phyloP scores from a whole-genome alignment of 2,797 vertebrate species.

The Oryzias sinensis region DNA sequence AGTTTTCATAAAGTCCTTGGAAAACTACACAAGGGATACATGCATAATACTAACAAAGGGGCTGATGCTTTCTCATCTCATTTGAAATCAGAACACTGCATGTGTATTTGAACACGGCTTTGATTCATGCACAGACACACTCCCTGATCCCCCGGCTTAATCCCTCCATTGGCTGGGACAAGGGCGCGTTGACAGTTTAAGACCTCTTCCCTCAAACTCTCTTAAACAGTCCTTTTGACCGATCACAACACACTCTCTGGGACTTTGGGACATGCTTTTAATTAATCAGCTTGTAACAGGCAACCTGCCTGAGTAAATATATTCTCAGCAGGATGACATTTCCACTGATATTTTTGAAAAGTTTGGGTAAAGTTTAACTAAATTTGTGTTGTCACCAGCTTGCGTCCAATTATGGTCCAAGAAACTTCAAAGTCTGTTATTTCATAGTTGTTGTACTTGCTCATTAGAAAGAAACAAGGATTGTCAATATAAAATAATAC shows the following conservation, averaged over 20 bases:
- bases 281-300: slow-evolving; percentile 68
- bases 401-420: too few species aligned
- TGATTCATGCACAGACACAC: slow-evolving; percentile 85
- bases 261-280: slow-evolving; percentile 65
- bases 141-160: slow-evolving; percentile 78
- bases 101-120: slow-evolving; percentile 78
- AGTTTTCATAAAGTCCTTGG: slow-evolving; percentile 50
- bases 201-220: slow-evolving; percentile 72
- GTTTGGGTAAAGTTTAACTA: slow-evolving; percentile 16
- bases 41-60: slow-evolving; percentile 59
- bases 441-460: too few species aligned
- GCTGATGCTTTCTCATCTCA: slow-evolving; percentile 61
- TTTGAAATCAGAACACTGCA: slow-evolving; percentile 71
- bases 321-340: slow-evolving; percentile 33
- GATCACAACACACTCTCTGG: slow-evolving; percentile 62
- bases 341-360: slow-evolving; percentile 36
- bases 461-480: too few species aligned
- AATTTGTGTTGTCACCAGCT: too few species aligned
- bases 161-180: slow-evolving; percentile 79
- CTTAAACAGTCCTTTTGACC: slow-evolving; percentile 75
- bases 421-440: too few species aligned
- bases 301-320: slow-evolving; percentile 45
- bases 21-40: slow-evolving; percentile 42
- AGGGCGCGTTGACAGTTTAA: slow-evolving; percentile 85
- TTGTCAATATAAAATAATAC: too few species aligned